Evolutionary conservation across 2,888 invertebrate genomes (phyloP).

Genomic region (Cheilosia grossa): DNA sequence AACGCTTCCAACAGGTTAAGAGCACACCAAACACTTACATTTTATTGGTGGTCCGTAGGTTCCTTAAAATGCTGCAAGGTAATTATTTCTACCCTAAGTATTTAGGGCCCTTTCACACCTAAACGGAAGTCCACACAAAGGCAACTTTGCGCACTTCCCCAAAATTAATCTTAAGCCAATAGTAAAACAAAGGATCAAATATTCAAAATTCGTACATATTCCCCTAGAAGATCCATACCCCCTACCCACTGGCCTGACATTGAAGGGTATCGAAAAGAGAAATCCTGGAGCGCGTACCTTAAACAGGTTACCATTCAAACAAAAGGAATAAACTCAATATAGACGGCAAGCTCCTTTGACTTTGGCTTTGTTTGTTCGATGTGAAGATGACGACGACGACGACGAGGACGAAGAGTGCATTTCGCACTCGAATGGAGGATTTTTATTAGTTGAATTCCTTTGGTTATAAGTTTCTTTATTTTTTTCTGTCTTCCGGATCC

Average conservation of each 20-base stretch:
- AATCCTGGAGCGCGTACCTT: slow-evolving; percentile 38
- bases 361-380: slow-evolving; percentile 56
- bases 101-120: slow-evolving; percentile 61
- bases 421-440: slow-evolving; percentile 83
- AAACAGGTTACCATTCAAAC: slow-evolving; percentile 58
- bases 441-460: slow-evolving; percentile 83
- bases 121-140: slow-evolving; percentile 30
- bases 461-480: slow-evolving; percentile 73
- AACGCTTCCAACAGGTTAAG: no score
- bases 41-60: no score
- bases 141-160: not conserved
- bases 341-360: slow-evolving; percentile 20
- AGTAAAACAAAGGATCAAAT: slow-evolving; percentile 11
- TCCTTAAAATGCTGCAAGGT: no score
- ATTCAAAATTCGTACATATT: not conserved
- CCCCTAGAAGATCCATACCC: not conserved
- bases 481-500: not conserved
- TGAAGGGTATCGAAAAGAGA: slow-evolving; percentile 11
- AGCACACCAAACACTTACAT: no score
- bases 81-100: slow-evolving; percentile 37
- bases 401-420: slow-evolving; percentile 72
- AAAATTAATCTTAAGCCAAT: slow-evolving; percentile 6
- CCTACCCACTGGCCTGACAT: not conserved
- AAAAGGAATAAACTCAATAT: slow-evolving; percentile 49
- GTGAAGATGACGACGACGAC: slow-evolving; percentile 23